These are phyloP conservation scores for Meandrusa payeni DNA, from an alignment of 2,888 invertebrate species.

Conservation along the genomic window DNA sequence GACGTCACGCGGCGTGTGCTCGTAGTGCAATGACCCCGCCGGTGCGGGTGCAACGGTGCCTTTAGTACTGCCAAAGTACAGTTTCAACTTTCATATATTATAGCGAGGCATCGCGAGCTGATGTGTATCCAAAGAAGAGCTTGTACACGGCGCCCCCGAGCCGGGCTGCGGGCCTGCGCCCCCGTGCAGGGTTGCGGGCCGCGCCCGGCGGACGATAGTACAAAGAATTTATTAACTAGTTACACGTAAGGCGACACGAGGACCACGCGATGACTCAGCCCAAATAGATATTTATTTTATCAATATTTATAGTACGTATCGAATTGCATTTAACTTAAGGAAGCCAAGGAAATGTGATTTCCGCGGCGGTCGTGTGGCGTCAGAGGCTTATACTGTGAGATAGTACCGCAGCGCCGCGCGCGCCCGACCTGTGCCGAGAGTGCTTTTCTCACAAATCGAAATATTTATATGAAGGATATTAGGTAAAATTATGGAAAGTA, in stretches of 20 bases:
- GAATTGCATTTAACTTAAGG: conserved; percentile 67
- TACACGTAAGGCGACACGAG: conserved; percentile 69
- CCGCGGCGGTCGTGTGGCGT: conserved; percentile 41
- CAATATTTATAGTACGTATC: conserved; percentile 63
- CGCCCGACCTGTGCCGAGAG: conserved; percentile 50
- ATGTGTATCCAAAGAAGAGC: conserved; percentile 66
- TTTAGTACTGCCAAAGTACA: conserved; percentile 56
- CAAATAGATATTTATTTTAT: conserved; percentile 72
- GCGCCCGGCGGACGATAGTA: conserved; percentile 60
- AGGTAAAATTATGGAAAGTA: conserved; percentile 43
- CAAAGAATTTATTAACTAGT: conserved; percentile 66
- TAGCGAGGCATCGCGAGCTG: conserved; percentile 31
- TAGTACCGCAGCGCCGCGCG: neutral
- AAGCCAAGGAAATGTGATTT: conserved; percentile 64
- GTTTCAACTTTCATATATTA: conserved; percentile 40
- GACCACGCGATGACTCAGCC: conserved; percentile 69
- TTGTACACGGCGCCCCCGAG: conserved; percentile 33
- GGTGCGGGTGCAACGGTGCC: conserved; percentile 45
- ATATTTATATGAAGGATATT: conserved; percentile 32
- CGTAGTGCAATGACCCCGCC: neutral
- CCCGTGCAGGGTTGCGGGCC: conserved; percentile 37
- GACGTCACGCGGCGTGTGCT: neutral
- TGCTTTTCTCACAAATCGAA: conserved; percentile 62
- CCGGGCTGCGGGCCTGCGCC: conserved; percentile 31
- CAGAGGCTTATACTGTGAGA: conserved; percentile 41